Evolutionary conservation across 1,140 invertebrate genomes (phyloP).

Genomic region (Calliphora vicina): DNA sequence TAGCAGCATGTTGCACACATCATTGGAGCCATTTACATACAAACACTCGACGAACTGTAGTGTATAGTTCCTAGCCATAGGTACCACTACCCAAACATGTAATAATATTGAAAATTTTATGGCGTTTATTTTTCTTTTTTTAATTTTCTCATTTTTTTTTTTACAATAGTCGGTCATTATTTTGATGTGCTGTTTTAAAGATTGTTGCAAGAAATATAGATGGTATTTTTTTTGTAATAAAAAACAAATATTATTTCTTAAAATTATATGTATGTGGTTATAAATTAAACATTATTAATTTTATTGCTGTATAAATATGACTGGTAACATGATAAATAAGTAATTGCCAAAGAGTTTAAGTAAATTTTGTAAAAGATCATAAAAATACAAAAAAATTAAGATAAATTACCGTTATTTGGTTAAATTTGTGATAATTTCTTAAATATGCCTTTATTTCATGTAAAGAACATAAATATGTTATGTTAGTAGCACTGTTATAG

Average conservation of each 20-base stretch:
- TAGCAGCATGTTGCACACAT: constrained; percentile 6
- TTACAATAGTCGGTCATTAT: not conserved
- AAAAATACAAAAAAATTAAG: too few species aligned
- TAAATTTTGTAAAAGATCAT: too few species aligned
- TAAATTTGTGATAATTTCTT: too few species aligned
- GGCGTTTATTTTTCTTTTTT: not conserved
- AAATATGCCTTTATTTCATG: too few species aligned
- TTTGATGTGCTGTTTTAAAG: not conserved
- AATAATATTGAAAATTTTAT: not conserved
- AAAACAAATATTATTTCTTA: not conserved
- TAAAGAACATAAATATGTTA: too few species aligned
- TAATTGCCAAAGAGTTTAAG: not conserved
- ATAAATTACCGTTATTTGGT: too few species aligned
- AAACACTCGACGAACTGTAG: not conserved
- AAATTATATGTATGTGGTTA: not conserved
- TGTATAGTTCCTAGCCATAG: not conserved
- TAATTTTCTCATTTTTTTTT: not conserved
- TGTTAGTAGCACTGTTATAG: too few species aligned
- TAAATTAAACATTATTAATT: not conserved
- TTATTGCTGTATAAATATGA: not conserved
- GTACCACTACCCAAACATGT: not conserved
- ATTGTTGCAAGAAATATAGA: not conserved
- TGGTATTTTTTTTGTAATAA: not conserved
- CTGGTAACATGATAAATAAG: not conserved
- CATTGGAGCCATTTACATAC: not conserved